Conservation (phyloP, 2,888 invertebrate genomes). For the Platycheirus rosarum region DNA sequence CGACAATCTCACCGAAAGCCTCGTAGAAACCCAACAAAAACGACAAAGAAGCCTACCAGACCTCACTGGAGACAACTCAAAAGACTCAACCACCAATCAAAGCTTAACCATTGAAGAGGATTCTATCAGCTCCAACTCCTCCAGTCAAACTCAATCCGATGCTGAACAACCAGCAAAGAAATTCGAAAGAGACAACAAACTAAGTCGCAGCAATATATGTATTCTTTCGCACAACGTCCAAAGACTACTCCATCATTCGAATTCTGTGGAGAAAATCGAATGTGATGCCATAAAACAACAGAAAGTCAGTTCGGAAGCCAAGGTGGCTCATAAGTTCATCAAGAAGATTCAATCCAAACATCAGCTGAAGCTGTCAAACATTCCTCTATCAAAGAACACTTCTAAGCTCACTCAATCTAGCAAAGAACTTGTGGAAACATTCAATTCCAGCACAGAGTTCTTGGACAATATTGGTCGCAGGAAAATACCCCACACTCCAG, state of each 20-base stretch:
- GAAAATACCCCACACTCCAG: constrained; percentile 42
- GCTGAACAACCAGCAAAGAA: neutral
- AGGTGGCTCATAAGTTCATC: constrained; percentile 65
- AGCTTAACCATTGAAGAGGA: constrained; percentile 63
- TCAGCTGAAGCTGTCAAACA: constrained; percentile 79
- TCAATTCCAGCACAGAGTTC: constrained; percentile 78
- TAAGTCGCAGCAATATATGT: constrained; percentile 79
- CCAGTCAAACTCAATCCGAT: constrained; percentile 50
- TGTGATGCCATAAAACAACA: constrained; percentile 79
- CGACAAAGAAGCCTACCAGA: constrained; percentile 54
- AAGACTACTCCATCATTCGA: constrained; percentile 84
- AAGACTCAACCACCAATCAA: constrained; percentile 11
- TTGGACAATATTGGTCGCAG: constrained; percentile 75
- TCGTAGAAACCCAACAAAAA: constrained; percentile 75
- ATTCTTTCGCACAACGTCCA: constrained; percentile 84
- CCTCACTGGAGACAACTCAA: constrained; percentile 46
- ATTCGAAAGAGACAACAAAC: constrained; percentile 68
- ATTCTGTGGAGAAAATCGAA: constrained; percentile 80
- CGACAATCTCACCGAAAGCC: constrained; percentile 87
- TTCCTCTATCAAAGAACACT: constrained; percentile 81
- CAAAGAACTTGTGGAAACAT: constrained; percentile 80
- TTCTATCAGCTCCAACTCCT: constrained; percentile 37
- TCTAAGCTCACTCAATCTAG: constrained; percentile 81
- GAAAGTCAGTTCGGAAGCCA: constrained; percentile 60
- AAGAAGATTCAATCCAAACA: constrained; percentile 75